phyloP scores from a whole-genome alignment of 2,797 vertebrate genomes.

The Coranthus polyacanthus region DNA sequence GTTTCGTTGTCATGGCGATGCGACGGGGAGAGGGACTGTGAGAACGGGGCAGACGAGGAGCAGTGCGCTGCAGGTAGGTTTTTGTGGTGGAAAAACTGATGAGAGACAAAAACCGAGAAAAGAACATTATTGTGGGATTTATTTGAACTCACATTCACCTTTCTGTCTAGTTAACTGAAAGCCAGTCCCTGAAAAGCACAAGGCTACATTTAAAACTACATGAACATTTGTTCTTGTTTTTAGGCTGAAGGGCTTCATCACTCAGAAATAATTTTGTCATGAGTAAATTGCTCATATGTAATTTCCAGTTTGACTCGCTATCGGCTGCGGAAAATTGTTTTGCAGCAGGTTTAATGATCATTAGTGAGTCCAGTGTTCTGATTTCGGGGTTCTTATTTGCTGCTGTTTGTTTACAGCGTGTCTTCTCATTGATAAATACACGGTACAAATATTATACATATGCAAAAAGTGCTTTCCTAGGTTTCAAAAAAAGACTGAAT shows the following conservation, averaged over 20 bases:
- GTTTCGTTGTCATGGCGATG: constrained; percentile 95
- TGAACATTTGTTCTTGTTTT: neutral
- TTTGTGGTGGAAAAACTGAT: neutral
- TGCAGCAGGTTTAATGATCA: constrained; percentile 3
- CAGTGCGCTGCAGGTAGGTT: constrained; percentile 91
- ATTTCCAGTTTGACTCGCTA: neutral
- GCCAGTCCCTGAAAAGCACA: neutral
- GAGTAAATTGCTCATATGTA: neutral
- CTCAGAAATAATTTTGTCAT: constrained; percentile 1
- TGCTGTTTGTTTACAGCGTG: constrained; percentile 3
- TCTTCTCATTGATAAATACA: constrained; percentile 1
- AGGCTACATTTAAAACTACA: neutral
- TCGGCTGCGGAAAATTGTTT: no score
- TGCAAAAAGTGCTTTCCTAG: neutral
- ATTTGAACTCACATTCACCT: neutral
- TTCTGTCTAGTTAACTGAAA: neutral
- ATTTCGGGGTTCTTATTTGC: neutral
- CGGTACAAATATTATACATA: neutral
- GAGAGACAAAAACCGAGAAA: neutral
- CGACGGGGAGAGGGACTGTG: constrained; percentile 96
- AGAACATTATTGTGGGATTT: no score
- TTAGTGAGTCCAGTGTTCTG: constrained; percentile 1
- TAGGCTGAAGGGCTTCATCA: neutral
- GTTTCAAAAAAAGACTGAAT: neutral
- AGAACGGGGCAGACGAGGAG: constrained; percentile 92